Base-by-base conservation (phyloP, 2,797 vertebrate genomes). In the Anguilla pacifica region DNA sequence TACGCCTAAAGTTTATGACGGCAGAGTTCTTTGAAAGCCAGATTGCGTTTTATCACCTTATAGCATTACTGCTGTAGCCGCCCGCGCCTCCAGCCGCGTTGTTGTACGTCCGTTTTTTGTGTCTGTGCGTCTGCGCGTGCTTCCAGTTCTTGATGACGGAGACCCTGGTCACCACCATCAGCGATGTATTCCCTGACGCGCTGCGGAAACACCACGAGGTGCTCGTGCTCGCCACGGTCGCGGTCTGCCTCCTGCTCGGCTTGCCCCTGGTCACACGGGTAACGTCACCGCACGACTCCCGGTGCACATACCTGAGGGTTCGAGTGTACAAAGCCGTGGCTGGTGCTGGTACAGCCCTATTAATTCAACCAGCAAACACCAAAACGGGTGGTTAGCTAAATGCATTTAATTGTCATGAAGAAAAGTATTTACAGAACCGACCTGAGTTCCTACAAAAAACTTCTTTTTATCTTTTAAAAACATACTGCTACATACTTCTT, bases 181-280 rank as follows among this genome's bases (percentile, higher is more conserved):
- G 94, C 22, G 96, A 97, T 92, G 90, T 95, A 94, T 96, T 93
- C 87, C 96, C 96, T 0, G 85, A 61, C 67, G 91, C 94, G 82
- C 95, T 96, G 86, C 92, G 93, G 51, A 96, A 92, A 90, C 92
- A 92, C 0, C 92, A 96, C 0, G 96, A 97, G 86, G 86, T 97
- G 84, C 92, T 97, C 86, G 96, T 96, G 85, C 92, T 97, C 7
- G 89, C 51, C 51, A 84, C 96, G 0, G 92, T 94, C 0, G 74
- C 94, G 2, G 61, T 81, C 0, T 94, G 96, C 89, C 96, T 96
- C 90, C 89, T 97, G 13, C 28, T 96, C 6, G 96, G 96, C 57
- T 93, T 97, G 10, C 25, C 96, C 57, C 89, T 97, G 77, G 89
- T 97, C 86, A 97, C 96, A 0, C 95, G 96, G 95, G 96, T 97